Percentiles rank a stretch among this genome's conserved stretches.
Conservation (phyloP, 2,888 invertebrate genomes). For the Trimorus sp. region DNA sequence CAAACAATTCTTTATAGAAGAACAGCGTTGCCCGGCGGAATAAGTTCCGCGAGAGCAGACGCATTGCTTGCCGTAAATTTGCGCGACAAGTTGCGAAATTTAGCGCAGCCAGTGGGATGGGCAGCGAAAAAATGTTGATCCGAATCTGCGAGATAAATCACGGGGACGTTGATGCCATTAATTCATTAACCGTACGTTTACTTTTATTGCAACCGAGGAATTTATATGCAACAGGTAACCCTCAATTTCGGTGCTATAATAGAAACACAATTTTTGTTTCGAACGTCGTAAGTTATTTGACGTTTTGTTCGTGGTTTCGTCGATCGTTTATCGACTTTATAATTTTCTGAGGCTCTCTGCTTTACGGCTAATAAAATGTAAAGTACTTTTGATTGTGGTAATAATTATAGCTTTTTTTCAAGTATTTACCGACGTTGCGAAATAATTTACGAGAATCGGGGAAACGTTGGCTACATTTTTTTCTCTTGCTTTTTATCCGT, state of each 20-base stretch:
- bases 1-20: conserved; percentile 38
- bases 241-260: conserved; percentile 42
- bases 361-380: too few relatives aligned
- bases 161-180: conserved; percentile 37
- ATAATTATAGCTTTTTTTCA: too few relatives aligned
- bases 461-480: too few relatives aligned
- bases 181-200: conserved; percentile 52
- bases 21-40: conserved; percentile 13
- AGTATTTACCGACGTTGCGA: too few relatives aligned
- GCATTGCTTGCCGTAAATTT: conserved; percentile 24
- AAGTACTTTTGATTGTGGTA: too few relatives aligned
- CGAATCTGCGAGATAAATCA: conserved; percentile 38
- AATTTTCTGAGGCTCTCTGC: too few relatives aligned
- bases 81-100: conserved; percentile 12
- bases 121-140: conserved; percentile 30
- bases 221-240: conserved; percentile 59
- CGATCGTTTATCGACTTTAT: too few relatives aligned
- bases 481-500: too few relatives aligned
- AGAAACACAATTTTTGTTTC: conserved; percentile 36
- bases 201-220: conserved; percentile 46
- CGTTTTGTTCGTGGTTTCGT: conserved; percentile 16
- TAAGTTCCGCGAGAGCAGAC: conserved; percentile 45
- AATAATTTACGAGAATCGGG: too few relatives aligned
- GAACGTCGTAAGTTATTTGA: conserved; percentile 29
- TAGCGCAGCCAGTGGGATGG: neutral